Base-by-base conservation (phyloP, 2,888 invertebrate species). In the Cheilosia scutellata region DNA sequence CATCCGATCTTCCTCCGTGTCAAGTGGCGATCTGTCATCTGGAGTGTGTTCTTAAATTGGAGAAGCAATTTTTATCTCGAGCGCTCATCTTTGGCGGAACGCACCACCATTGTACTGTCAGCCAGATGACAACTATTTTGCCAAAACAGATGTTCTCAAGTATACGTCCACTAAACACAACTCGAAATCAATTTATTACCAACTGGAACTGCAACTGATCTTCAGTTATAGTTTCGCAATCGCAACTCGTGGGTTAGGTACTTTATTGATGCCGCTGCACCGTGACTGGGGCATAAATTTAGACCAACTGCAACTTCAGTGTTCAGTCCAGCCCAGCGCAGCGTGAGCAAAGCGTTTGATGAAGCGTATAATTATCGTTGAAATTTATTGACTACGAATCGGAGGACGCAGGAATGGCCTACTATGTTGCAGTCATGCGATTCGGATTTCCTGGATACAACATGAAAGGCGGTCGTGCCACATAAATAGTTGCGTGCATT, bases 361-460 rank as follows among this genome's bases (percentile, higher is more conserved):
- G 86, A 68, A 86, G 86, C 86, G 76, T 86, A 66, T 82, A 86
- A 86, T 86, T 82, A 71, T 76, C 49, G 40, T 82, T 16, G 42
- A 82, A 82, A 86, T 86, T 86, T 86, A 86, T 86, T 76, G 86
- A 86, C 84, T 80, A 71, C 47, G 75, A 51, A 71, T 84, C 80
- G 58, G 68, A 65, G 25, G 16, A 27, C 55, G 31, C 27, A 40
- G 11, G 31, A 57, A 29, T 27, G 58, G 37, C 70, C 47, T 62
- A 53, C 44, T 29, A 47, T 13, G 65, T 71, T 57, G 65, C 65
- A 49, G 51, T 62, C 71, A 82, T 82, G 86, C 82, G 60, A 55
- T 72, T 82, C 82, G 62, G 60, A 86, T 82, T 86, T 86, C 86
- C 82, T 80, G 86, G 76, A 82, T 82, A 63, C 9, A 75, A 84